Conservation (phyloP, 2,888 invertebrate genomes). For the Noctua pronuba region DNA sequence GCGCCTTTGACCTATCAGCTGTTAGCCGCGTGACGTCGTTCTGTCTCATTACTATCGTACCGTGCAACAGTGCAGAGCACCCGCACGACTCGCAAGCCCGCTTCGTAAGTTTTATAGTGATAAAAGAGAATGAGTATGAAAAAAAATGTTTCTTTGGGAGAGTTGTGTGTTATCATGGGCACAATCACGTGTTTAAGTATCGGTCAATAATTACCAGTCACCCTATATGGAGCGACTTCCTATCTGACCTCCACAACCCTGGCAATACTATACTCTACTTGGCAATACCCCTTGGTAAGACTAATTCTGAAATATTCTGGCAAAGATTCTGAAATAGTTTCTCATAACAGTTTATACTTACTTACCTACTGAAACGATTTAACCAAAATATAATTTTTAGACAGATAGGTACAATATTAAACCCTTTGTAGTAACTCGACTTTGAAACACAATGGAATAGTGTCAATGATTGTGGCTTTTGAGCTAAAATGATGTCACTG, state of each 20-base stretch:
- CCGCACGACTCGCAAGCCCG: no score
- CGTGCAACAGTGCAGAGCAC: no score
- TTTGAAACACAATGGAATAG: not conserved
- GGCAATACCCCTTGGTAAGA: not conserved
- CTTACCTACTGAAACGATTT: not conserved
- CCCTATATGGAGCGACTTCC: not conserved
- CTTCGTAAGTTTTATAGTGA: no score
- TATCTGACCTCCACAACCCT: not conserved
- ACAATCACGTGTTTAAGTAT: no score
- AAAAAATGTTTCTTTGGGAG: no score
- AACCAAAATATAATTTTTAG: not conserved
- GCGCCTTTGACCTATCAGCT: no score
- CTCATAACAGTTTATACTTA: not conserved
- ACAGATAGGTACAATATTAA: not conserved
- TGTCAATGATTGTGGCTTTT: not conserved
- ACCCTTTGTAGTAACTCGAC: not conserved
- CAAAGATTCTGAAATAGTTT: not conserved
- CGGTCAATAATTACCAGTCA: no score
- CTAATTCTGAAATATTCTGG: not conserved
- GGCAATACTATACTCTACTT: no score
- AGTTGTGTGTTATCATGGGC: no score
- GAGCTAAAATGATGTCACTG: not conserved
- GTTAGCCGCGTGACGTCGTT: no score
- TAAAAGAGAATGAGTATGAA: no score
- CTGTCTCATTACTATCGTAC: no score